phyloP scores from a whole-genome alignment of 2,888 invertebrate genomes.

The Malacosoma neustria region DNA sequence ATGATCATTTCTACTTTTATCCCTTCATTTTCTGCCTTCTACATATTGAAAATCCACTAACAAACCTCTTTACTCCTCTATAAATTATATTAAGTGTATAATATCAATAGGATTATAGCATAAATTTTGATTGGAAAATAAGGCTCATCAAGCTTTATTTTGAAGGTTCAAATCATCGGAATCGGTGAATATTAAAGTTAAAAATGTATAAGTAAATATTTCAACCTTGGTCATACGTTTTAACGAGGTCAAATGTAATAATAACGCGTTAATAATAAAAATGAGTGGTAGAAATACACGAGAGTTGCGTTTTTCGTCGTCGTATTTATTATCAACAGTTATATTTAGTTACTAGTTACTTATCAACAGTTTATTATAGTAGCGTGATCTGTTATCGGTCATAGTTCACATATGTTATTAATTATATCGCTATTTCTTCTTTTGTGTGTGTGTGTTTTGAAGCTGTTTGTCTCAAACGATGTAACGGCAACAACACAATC shows the following conservation, averaged over 20 bases:
- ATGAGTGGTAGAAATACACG: slow-evolving; percentile 5
- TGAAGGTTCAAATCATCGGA: slow-evolving; percentile 16
- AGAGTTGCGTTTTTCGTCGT: slow-evolving; percentile 7
- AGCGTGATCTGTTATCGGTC: slow-evolving; percentile 14
- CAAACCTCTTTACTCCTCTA: too few relatives aligned
- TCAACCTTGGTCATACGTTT: slow-evolving; percentile 21
- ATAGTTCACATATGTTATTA: background rate
- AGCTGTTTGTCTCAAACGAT: too few relatives aligned
- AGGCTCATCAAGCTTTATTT: background rate
- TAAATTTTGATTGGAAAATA: too few relatives aligned
- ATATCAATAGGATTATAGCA: too few relatives aligned
- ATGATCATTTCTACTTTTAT: slow-evolving; percentile 6
- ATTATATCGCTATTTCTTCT: too few relatives aligned
- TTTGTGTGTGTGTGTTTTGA: background rate
- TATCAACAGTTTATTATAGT: slow-evolving; percentile 13
- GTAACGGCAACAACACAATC: too few relatives aligned
- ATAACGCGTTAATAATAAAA: slow-evolving; percentile 18
- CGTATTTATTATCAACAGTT: too few relatives aligned
- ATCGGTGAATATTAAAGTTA: slow-evolving; percentile 12
- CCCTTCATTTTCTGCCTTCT: too few relatives aligned
- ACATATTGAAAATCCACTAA: too few relatives aligned
- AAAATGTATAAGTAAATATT: slow-evolving; percentile 9
- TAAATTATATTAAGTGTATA: too few relatives aligned
- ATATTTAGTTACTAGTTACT: too few relatives aligned
- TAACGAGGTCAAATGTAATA: slow-evolving; percentile 21